Conservation (phyloP, 2,113 vertebrate species). For the Chiloscyllium plagiosum region DNA sequence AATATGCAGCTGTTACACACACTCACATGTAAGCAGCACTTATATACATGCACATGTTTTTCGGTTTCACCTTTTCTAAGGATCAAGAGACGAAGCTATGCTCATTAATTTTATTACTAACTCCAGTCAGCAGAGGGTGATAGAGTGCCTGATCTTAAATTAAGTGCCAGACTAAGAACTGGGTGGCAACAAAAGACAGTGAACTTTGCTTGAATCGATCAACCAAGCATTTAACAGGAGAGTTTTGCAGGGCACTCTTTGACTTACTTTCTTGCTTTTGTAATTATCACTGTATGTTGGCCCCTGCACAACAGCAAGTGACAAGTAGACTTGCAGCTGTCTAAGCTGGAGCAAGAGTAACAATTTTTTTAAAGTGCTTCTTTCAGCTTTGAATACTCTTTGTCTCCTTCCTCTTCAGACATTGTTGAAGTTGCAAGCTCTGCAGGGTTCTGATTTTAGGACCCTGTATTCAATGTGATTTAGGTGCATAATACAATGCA, state of each 20-base stretch:
- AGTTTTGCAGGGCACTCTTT: neutral
- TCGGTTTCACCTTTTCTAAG: neutral
- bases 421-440: neutral
- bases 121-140: constrained; percentile 1
- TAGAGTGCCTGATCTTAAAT: neutral
- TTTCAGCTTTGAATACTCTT: neutral
- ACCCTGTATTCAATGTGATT: neutral
- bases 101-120: neutral
- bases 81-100: neutral
- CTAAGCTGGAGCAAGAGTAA: neutral
- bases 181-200: neutral
- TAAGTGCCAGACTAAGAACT: neutral
- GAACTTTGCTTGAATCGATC: neutral
- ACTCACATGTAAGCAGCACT: neutral
- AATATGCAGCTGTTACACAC: neutral
- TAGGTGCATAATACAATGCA: neutral
- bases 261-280: neutral
- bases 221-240: neutral
- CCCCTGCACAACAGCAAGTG: neutral
- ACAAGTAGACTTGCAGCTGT: neutral
- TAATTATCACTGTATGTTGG: neutral
- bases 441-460: neutral
- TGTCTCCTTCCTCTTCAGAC: neutral
- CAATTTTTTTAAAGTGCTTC: neutral
- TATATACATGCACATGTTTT: neutral